Conservation (phyloP, 1,140 invertebrate genomes). For the Zelostemma sp. region DNA sequence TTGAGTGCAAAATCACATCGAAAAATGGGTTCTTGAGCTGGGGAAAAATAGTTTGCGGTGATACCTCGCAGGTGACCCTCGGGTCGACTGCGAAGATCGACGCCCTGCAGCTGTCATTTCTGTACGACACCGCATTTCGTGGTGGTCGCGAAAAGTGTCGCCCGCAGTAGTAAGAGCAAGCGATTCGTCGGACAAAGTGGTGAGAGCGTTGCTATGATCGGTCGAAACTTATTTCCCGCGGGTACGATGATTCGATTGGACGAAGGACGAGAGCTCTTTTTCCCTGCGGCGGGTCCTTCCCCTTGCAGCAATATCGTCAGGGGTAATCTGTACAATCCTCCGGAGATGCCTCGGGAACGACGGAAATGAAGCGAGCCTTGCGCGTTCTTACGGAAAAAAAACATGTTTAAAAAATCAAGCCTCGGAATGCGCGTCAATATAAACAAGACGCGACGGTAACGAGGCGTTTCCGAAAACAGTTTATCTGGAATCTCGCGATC, state of each 20-base stretch:
- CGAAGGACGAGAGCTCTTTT: constrained; percentile 24
- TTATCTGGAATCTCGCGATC: constrained; percentile 26
- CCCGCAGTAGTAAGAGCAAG: constrained; percentile 30
- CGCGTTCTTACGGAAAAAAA: too few relatives aligned
- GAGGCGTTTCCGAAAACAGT: constrained; percentile 14
- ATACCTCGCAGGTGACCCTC: constrained; percentile 1
- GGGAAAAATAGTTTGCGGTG: not conserved
- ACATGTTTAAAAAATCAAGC: constrained; percentile 22
- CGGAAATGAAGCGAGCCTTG: not conserved
- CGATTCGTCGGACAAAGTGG: constrained; percentile 36
- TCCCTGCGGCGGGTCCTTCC: constrained; percentile 2
- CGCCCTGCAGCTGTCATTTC: constrained; percentile 10
- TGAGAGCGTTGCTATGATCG: constrained; percentile 50
- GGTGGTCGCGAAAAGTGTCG: constrained; percentile 19
- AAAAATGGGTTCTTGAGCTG: not conserved
- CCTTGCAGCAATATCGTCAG: constrained; percentile 16
- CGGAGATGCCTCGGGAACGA: constrained; percentile 39
- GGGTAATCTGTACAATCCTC: constrained; percentile 50
- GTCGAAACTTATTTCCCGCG: constrained; percentile 66
- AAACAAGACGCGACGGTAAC: constrained; percentile 34
- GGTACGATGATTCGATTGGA: constrained; percentile 65
- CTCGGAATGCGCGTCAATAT: constrained; percentile 30
- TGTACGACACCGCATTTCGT: constrained; percentile 19
- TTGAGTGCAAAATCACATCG: too few relatives aligned
- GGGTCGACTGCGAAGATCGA: not conserved